Percentiles rank a stretch among this genome's conserved stretches.
Evolutionary conservation across 2,113 vertebrate genomes (phyloP).

Genomic region (Scytalopus superciliaris): DNA sequence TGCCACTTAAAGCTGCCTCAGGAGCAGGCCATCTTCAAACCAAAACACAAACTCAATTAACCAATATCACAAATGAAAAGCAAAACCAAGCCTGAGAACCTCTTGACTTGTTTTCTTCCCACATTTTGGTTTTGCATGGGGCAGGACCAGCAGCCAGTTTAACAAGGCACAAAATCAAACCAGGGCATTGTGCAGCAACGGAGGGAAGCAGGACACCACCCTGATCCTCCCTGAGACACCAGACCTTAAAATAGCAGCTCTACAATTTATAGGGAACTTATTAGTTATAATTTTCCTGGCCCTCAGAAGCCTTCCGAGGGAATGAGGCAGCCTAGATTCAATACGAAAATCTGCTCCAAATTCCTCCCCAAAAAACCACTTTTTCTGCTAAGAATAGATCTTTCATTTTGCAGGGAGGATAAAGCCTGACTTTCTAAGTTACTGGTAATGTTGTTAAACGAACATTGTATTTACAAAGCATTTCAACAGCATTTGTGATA

Average conservation of each 20-base stretch:
- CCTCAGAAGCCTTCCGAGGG: constrained; percentile 31
- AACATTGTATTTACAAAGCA: neutral
- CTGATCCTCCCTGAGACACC: constrained; percentile 30
- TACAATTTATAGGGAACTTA: constrained; percentile 59
- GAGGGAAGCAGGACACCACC: constrained; percentile 42
- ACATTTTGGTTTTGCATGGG: neutral
- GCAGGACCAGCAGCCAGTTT: neutral
- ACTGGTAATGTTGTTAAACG: neutral
- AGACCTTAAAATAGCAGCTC: constrained; percentile 57
- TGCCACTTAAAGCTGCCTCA: neutral
- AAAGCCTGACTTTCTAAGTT: constrained; percentile 41
- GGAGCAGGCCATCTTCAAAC: neutral
- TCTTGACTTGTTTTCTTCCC: neutral
- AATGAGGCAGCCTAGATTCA: constrained; percentile 61
- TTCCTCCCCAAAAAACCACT: constrained; percentile 28
- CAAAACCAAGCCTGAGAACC: neutral
- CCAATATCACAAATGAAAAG: neutral
- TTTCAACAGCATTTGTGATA: constrained; percentile 14
- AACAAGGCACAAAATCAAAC: neutral
- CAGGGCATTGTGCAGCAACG: neutral
- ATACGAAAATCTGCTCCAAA: constrained; percentile 36
- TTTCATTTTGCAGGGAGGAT: neutral
- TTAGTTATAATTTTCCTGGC: constrained; percentile 61
- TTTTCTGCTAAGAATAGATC: constrained; percentile 32
- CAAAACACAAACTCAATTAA: neutral